Conservation (phyloP, 2,797 vertebrate genomes). For the Phrynocephalus forsythii region DNA sequence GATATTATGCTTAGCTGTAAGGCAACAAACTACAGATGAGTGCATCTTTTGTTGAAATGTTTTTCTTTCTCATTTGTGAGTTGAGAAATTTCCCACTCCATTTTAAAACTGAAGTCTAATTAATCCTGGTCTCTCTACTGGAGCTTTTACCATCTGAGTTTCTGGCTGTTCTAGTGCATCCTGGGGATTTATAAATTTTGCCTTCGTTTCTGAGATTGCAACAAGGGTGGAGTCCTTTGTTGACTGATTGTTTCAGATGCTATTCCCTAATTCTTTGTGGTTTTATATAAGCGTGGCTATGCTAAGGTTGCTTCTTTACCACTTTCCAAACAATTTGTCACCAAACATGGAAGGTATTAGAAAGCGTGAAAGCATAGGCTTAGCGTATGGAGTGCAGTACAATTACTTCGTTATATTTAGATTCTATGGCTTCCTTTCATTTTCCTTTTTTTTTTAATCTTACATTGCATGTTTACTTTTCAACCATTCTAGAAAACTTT, state of each 20-base stretch:
- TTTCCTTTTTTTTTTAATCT: neutral
- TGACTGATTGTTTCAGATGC: conserved; percentile 57
- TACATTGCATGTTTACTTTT: conserved; percentile 40
- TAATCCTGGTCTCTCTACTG: conserved; percentile 57
- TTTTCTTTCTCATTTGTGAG: conserved; percentile 54
- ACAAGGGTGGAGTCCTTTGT: conserved; percentile 22
- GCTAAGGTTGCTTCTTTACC: conserved; percentile 56
- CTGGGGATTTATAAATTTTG: conserved; percentile 57
- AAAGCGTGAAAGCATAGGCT: conserved; percentile 57
- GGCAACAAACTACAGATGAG: conserved; percentile 12
- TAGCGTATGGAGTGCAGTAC: conserved; percentile 26
- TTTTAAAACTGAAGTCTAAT: conserved; percentile 52
- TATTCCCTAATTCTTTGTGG: conserved; percentile 42
- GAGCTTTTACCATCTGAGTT: conserved; percentile 61
- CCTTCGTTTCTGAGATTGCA: neutral
- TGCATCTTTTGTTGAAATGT: conserved; percentile 3
- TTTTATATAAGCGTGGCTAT: conserved; percentile 14
- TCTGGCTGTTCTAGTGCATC: conserved; percentile 58
- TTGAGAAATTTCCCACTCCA: conserved; percentile 47
- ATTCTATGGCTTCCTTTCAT: neutral
- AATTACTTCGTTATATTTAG: conserved; percentile 51
- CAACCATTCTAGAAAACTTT: conserved; percentile 36
- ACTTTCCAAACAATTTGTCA: conserved; percentile 63
- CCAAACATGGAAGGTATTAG: conserved; percentile 56
- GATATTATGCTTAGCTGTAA: neutral